Evolutionary conservation across 1,140 invertebrate genomes (phyloP), one percentile per base, ranked within the genome.

Genomic region (Paraescarpia echinospica): DNA sequence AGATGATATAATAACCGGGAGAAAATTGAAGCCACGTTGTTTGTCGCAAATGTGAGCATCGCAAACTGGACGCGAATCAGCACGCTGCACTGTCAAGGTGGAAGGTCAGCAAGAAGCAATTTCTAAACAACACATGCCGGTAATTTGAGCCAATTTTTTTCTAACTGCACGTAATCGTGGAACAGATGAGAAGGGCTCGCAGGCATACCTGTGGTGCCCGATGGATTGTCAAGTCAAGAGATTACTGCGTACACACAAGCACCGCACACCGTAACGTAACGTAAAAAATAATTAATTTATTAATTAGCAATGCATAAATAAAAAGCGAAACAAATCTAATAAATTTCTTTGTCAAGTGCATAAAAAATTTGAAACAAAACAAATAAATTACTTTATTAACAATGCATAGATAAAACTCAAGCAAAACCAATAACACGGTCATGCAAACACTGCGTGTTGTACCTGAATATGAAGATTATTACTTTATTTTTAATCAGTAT

Each of bases 341-440:
- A 77, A 22, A 27, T 12, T 77, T 27, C 59, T 77, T 77, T 77
- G 27, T 27, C 27, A 77, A 27, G 27, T 27, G 59, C 59, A 77
- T 77, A 77, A 27, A 77, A 77, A 22, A 77, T 77, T 2, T 77
- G 22, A 77, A 77, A 77, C 59, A 77, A 77, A 77, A 77, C 27
- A 31, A 77, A 77, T 77, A 77, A 77, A 77, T 77, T 77, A 77
- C 59, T 77, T 77, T 77, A 77, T 77, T 77, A 77, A 77, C 59
- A 77, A 77, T 77, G 59, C 59, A 77, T 77, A 77, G 27, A 51
- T 77, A 31, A 77, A 77, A 77, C 59, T 77, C 18, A 77, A 41
- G 41, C 41, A 41, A 77, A 77, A 77, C 14, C 59, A 77, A 77
- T 77, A 77, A 77, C 59, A 31, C 22, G 59, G 59, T 14, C 59